Conservation (phyloP, 2,113 vertebrate species). For the Ammospiza nelsoni region DNA sequence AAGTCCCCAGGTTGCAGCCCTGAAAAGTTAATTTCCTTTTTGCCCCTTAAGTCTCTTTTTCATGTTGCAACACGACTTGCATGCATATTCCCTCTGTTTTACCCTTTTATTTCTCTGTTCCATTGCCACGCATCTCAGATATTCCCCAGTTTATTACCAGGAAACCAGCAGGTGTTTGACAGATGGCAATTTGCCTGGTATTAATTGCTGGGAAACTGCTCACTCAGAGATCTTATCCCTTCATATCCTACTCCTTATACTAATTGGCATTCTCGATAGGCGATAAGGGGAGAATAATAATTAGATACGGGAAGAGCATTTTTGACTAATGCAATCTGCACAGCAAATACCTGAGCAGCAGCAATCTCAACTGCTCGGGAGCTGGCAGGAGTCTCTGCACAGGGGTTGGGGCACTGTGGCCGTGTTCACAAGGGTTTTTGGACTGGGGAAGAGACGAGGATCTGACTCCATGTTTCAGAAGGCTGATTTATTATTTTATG, state of each 20-base stretch:
- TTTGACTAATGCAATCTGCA: slow-evolving; percentile 31
- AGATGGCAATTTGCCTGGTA: slow-evolving; percentile 61
- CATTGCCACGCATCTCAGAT: not conserved
- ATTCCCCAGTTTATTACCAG: slow-evolving; percentile 26
- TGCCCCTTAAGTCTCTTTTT: not conserved
- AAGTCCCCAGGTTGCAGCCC: not conserved
- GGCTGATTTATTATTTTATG: no score
- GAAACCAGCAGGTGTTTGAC: slow-evolving; percentile 41
- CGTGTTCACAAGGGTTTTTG: no score
- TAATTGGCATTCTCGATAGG: slow-evolving; percentile 46
- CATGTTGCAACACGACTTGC: not conserved
- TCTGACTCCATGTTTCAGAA: no score
- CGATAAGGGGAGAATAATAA: slow-evolving; percentile 42
- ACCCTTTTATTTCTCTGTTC: slow-evolving; percentile 38
- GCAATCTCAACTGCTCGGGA: not conserved
- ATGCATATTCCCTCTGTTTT: not conserved
- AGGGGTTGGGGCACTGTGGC: not conserved
- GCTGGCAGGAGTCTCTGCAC: not conserved
- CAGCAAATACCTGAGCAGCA: not conserved
- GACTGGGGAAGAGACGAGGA: no score
- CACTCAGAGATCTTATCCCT: slow-evolving; percentile 55
- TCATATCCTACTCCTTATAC: slow-evolving; percentile 23
- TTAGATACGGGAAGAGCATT: not conserved
- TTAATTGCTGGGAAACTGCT: slow-evolving; percentile 64
- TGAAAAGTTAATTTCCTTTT: slow-evolving; percentile 32